Conservation (phyloP, 2,113 vertebrate genomes). For the Pseudonaja textilis region DNA sequence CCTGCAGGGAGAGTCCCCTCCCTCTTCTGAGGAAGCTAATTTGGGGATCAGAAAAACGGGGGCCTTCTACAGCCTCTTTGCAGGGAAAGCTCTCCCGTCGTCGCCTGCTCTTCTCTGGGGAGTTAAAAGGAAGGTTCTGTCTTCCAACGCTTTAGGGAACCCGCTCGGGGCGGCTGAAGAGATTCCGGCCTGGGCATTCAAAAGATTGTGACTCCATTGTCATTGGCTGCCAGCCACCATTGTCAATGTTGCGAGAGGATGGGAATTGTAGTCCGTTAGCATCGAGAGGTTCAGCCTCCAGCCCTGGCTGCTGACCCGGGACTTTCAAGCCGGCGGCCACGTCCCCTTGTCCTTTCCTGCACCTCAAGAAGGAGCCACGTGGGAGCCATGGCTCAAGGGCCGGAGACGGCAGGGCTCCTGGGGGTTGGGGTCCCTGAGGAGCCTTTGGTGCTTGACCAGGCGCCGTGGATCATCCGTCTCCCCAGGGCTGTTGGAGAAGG, state of each 20-base stretch:
- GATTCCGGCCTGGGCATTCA: neutral
- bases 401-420: neutral
- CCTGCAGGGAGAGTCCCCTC: too few species aligned
- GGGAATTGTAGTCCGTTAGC: neutral
- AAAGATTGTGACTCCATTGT: neutral
- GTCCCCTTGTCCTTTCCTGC: neutral
- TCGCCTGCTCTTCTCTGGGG: too few species aligned
- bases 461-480: neutral
- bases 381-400: neutral
- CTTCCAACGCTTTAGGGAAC: too few species aligned
- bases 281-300: neutral
- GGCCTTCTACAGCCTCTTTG: too few species aligned
- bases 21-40: too few species aligned
- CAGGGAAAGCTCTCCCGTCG: too few species aligned
- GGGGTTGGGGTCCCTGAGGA: neutral
- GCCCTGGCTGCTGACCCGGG: neutral
- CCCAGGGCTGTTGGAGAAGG: neutral
- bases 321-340: neutral
- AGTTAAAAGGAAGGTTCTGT: too few species aligned
- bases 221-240: neutral
- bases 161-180: too few species aligned
- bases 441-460: neutral
- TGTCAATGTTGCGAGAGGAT: neutral
- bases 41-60: too few species aligned
- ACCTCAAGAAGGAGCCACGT: neutral